These are phyloP conservation scores for Propithecus perrieri DNA, from an alignment of 2,797 vertebrate genomes.

Conservation along the genomic window DNA sequence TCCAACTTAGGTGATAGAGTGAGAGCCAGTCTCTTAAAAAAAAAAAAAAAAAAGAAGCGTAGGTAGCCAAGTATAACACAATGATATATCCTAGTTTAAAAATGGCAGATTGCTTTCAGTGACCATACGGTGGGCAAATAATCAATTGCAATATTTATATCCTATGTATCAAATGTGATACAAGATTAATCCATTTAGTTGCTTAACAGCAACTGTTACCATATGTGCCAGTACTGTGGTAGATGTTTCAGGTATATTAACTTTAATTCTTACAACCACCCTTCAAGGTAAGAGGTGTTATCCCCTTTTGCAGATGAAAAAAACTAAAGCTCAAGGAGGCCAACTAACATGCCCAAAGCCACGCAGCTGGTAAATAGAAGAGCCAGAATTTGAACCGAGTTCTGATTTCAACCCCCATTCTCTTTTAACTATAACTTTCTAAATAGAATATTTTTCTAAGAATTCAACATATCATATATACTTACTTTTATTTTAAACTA, in stretches of 20 bases:
- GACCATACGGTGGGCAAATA: background rate
- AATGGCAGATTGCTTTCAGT: background rate
- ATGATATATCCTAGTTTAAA: background rate
- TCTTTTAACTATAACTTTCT: background rate
- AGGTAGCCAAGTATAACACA: background rate
- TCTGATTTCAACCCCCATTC: background rate
- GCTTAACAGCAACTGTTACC: background rate
- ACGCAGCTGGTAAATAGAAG: background rate
- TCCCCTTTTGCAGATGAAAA: background rate
- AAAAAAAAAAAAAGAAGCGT: background rate
- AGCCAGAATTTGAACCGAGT: background rate
- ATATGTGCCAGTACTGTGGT: background rate
- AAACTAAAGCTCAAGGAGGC: background rate
- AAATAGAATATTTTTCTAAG: background rate
- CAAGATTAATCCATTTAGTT: background rate
- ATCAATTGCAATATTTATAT: background rate
- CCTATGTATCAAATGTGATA: background rate
- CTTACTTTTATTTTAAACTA: constrained; percentile 8
- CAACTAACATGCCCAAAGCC: background rate
- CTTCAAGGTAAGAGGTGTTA: background rate
- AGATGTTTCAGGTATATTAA: background rate
- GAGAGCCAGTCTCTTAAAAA: background rate
- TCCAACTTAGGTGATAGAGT: background rate
- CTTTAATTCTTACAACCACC: background rate
- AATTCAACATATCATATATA: background rate